Evolutionary conservation across 2,113 vertebrate species (phyloP).

Genomic region (Tylochromis polylepis): DNA sequence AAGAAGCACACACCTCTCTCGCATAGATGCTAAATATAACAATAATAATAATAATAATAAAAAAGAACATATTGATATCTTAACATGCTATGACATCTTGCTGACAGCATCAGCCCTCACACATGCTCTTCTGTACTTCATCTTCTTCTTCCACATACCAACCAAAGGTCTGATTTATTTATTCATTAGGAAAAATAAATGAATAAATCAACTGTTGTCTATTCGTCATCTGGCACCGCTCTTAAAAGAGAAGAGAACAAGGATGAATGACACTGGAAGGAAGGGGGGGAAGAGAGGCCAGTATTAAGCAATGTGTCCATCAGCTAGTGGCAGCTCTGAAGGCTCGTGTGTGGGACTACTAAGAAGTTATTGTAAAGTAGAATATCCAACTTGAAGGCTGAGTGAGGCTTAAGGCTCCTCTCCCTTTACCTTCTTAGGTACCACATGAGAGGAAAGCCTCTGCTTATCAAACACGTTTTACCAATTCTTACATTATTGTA

Average conservation of each 20-base stretch:
- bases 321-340: not conserved
- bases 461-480: not conserved
- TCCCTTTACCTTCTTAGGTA: not conserved
- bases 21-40: not conserved
- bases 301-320: not conserved
- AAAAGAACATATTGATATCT: not conserved
- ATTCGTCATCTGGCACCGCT: conserved; percentile 46
- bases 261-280: not conserved
- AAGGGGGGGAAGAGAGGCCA: not conserved
- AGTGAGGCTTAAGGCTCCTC: not conserved
- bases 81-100: not conserved
- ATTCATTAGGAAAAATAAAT: conserved; percentile 28
- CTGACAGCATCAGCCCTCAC: not conserved
- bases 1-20: conserved; percentile 17
- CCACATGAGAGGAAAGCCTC: not conserved
- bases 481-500: not conserved
- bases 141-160: not conserved
- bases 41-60: not conserved
- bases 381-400: not conserved
- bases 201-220: conserved; percentile 46
- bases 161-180: conserved; percentile 33
- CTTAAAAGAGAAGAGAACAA: conserved; percentile 68
- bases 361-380: not conserved
- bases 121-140: not conserved
- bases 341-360: not conserved